Percentiles rank a stretch among this genome's conserved stretches.
phyloP scores from a whole-genome alignment of 53 echinoderm and acorn worm species.

The Temnopleurus reevesii region DNA sequence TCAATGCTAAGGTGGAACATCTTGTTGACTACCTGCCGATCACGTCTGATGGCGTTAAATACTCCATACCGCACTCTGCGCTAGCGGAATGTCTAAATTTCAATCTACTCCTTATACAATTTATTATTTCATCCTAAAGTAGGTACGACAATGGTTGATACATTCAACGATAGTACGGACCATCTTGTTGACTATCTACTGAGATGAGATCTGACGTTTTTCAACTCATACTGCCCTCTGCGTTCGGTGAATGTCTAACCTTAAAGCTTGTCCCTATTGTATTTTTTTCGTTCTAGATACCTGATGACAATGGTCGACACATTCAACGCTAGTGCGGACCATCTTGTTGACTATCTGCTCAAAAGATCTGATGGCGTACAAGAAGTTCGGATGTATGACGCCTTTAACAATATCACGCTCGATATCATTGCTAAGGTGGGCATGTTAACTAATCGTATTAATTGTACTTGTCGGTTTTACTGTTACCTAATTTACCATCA shows the following conservation, averaged over 20 bases:
- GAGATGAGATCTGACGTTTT: conserved; percentile 59
- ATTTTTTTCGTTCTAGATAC: conserved; percentile 9
- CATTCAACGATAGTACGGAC: conserved; percentile 52
- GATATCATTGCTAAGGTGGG: conserved; percentile 70
- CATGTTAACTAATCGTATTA: too few species aligned
- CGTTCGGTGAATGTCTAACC: too few species aligned
- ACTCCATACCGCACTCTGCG: too few species aligned
- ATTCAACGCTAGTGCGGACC: conserved; percentile 52
- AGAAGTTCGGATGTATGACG: conserved; percentile 62
- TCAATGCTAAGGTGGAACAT: too few species aligned
- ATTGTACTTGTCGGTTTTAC: too few species aligned
- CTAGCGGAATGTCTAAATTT: too few species aligned
- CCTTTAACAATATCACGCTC: conserved; percentile 58
- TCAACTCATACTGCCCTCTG: too few species aligned
- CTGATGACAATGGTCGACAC: conserved; percentile 59
- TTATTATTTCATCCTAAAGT: not conserved
- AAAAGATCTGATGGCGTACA: conserved; percentile 55
- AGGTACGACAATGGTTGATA: conserved; percentile 58
- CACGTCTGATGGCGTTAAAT: too few species aligned
- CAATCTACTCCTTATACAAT: too few species aligned
- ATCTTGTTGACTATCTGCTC: conserved; percentile 35
- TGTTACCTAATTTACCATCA: too few species aligned
- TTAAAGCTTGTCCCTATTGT: too few species aligned
- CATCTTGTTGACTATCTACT: conserved; percentile 39
- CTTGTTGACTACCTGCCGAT: too few species aligned